Evolutionary conservation across 2,113 vertebrate species (phyloP).

Genomic region (Microcebus lehilahytsara): DNA sequence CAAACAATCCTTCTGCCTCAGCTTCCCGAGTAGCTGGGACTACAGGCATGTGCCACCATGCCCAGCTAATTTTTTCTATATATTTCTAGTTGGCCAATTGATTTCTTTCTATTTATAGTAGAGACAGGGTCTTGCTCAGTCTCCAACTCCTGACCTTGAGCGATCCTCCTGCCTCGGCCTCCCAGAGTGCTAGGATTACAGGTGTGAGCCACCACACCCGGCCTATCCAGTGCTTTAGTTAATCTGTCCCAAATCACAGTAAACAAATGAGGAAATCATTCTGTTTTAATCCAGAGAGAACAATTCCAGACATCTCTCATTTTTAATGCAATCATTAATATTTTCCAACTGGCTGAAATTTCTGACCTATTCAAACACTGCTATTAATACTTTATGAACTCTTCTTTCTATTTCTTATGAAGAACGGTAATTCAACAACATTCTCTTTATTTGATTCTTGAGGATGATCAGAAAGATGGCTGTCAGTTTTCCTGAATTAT

Average conservation of each 20-base stretch:
- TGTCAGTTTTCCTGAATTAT: neutral
- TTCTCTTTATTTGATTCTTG: neutral
- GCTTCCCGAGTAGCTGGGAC: too few species aligned
- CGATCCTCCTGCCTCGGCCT: too few species aligned
- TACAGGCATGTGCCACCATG: too few species aligned
- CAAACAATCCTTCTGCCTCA: too few species aligned
- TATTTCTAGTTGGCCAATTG: too few species aligned
- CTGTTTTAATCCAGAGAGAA: neutral
- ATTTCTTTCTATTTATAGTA: too few species aligned
- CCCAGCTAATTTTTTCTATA: too few species aligned
- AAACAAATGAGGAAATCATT: neutral
- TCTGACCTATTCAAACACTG: neutral
- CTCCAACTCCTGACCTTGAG: too few species aligned
- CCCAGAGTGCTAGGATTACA: too few species aligned
- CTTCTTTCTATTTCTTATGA: neutral
- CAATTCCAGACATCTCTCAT: neutral
- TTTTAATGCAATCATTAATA: neutral
- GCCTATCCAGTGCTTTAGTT: neutral
- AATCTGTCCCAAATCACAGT: neutral
- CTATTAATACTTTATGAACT: neutral
- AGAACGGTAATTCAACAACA: neutral
- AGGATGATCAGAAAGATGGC: neutral
- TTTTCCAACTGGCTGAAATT: neutral
- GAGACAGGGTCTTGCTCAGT: too few species aligned
- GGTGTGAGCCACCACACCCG: too few species aligned